phyloP scores from a whole-genome alignment of 2,888 invertebrate genomes.

The Chloroclysta siterata region DNA sequence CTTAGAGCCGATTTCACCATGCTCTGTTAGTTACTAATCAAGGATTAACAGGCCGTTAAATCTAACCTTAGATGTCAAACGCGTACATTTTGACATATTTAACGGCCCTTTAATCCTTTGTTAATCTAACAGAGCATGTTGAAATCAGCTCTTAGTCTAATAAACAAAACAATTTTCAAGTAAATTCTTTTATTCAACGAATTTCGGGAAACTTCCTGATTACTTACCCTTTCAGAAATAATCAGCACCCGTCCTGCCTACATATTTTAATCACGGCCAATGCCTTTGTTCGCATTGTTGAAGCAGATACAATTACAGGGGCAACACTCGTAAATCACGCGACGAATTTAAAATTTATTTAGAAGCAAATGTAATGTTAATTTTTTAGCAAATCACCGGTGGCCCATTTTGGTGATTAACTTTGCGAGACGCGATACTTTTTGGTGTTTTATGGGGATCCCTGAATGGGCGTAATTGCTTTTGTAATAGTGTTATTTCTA shows the following conservation, averaged over 20 bases:
- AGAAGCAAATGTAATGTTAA: conserved; percentile 69
- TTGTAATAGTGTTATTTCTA: conserved; percentile 1
- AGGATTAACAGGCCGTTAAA: no score
- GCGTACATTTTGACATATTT: no score
- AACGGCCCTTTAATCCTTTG: no score
- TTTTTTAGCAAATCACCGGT: conserved; percentile 71
- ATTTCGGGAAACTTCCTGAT: conserved; percentile 14
- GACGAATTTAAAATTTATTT: conserved; percentile 76
- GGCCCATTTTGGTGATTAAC: conserved; percentile 65
- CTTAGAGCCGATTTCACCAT: no score
- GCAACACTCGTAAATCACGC: conserved; percentile 66
- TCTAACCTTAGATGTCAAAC: no score
- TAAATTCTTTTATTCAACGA: no score
- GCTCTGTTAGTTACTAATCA: no score
- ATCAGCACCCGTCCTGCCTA: conserved; percentile 35
- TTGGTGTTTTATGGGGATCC: conserved; percentile 24
- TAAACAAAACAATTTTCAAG: no score
- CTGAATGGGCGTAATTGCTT: conserved; percentile 22
- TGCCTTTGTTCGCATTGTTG: conserved; percentile 65
- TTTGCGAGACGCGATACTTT: conserved; percentile 40
- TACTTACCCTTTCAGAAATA: conserved; percentile 28
- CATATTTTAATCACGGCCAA: conserved; percentile 55
- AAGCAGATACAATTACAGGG: conserved; percentile 72
- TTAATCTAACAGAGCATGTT: no score
- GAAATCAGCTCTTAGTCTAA: no score